A percentile compares a stretch with the other conserved stretches of the same genome.
These are phyloP conservation scores for Echinops telfairi DNA, from an alignment of 2,113 vertebrate species.

Conservation along the genomic window DNA sequence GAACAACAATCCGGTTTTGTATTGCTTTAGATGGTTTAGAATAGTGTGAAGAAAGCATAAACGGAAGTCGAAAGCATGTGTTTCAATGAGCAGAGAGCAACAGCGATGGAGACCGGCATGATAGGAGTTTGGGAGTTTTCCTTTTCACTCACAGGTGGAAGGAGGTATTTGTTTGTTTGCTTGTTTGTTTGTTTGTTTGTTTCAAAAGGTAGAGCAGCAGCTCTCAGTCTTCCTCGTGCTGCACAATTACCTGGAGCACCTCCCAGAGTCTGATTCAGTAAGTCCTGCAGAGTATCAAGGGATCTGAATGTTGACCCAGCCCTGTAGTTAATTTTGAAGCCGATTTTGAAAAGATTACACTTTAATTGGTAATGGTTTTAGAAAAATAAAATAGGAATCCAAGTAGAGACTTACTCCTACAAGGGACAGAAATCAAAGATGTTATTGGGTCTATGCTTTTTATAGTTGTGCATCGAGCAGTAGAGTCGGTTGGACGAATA, in stretches of 20 bases:
- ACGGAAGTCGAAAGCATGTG: neutral
- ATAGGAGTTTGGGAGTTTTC: neutral
- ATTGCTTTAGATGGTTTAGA: neutral
- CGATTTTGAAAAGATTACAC: neutral
- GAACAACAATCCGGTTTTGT: neutral
- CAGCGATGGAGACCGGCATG: neutral
- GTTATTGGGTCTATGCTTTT: neutral
- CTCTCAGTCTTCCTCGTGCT: neutral
- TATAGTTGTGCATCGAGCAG: neutral
- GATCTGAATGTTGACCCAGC: neutral
- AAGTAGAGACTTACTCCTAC: constrained; percentile 24
- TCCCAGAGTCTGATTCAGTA: neutral
- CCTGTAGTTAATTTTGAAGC: constrained; percentile 20
- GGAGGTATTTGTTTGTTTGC: neutral
- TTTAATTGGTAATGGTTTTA: constrained; percentile 17
- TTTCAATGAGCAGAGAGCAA: neutral
- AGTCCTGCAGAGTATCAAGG: neutral
- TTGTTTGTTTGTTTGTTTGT: neutral
- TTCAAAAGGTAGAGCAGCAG: neutral
- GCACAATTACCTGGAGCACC: neutral
- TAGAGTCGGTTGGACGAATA: neutral
- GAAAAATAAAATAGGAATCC: constrained; percentile 31
- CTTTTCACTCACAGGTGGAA: neutral
- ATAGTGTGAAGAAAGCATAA: neutral
- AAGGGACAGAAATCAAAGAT: neutral